phyloP scores from a whole-genome alignment of 1,140 invertebrate genomes.

The Bombus pascuorum region DNA sequence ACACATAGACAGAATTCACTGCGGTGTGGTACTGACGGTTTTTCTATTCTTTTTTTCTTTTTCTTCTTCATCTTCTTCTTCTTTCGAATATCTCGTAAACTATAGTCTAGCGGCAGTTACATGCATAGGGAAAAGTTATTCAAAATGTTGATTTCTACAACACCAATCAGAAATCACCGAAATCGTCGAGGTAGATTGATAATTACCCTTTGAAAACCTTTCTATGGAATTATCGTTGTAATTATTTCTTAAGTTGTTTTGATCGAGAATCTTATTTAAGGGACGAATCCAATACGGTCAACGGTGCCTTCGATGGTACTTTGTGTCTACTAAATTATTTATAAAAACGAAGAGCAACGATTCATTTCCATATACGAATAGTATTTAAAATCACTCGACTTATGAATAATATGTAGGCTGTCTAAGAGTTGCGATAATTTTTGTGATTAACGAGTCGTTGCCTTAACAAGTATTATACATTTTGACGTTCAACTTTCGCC shows the following conservation, averaged over 20 bases:
- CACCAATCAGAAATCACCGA: too few species aligned
- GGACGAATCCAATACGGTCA: constrained; percentile 9
- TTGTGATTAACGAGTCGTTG: background rate
- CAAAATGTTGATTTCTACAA: too few species aligned
- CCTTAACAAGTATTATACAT: background rate
- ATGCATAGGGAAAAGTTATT: too few species aligned
- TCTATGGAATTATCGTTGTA: background rate
- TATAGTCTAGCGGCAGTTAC: too few species aligned
- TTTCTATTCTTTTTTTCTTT: too few species aligned
- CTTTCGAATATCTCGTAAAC: too few species aligned
- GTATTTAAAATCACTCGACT: background rate
- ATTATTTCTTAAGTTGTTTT: background rate
- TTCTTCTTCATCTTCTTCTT: too few species aligned
- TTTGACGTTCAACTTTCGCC: background rate
- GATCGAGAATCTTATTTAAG: constrained; percentile 24
- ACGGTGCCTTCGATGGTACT: background rate
- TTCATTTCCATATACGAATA: background rate
- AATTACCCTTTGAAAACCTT: background rate
- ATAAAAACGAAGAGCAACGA: background rate
- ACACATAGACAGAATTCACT: too few species aligned
- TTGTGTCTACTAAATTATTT: background rate
- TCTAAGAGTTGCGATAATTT: constrained; percentile 10
- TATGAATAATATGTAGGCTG: background rate
- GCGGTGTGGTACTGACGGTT: too few species aligned
- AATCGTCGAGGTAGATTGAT: too few species aligned